phyloP scores from a whole-genome alignment of 2,797 vertebrate species.

The Amblyraja radiata region DNA sequence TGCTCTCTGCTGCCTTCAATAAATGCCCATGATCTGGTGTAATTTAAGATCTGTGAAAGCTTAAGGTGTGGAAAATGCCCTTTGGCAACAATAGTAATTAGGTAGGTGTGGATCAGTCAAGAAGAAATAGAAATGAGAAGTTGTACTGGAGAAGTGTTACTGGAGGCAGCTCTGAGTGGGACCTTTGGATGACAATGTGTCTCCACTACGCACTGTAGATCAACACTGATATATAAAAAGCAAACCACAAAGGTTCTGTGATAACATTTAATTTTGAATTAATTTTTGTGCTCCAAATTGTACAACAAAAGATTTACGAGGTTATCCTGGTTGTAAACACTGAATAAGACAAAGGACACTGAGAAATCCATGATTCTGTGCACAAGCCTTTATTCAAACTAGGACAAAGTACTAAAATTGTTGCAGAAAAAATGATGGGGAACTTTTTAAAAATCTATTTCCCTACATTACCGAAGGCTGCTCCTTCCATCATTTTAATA shows the following conservation, averaged over 20 bases:
- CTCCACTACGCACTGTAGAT: background rate
- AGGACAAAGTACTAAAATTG: background rate
- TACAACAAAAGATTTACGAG: background rate
- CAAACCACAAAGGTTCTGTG: background rate
- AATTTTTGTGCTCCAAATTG: background rate
- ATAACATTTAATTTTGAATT: background rate
- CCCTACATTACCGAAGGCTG: background rate
- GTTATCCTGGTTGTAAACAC: no score
- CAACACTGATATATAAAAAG: no score
- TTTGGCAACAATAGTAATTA: conserved; percentile 27
- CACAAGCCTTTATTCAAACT: background rate
- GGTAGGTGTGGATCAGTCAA: conserved; percentile 23
- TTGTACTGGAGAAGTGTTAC: background rate
- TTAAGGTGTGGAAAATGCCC: background rate
- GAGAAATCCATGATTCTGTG: background rate
- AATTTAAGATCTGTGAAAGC: conserved; percentile 25
- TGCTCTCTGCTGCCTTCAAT: background rate
- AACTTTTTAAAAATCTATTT: background rate
- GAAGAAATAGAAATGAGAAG: conserved; percentile 24
- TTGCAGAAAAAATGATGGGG: no score
- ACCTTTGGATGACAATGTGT: no score
- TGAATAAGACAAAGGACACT: background rate
- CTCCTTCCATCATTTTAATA: background rate
- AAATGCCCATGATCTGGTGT: background rate
- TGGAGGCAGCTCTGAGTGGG: background rate